Evolutionary conservation across 2,797 vertebrate species (phyloP).

Genomic region (Toxotes lorentzi): DNA sequence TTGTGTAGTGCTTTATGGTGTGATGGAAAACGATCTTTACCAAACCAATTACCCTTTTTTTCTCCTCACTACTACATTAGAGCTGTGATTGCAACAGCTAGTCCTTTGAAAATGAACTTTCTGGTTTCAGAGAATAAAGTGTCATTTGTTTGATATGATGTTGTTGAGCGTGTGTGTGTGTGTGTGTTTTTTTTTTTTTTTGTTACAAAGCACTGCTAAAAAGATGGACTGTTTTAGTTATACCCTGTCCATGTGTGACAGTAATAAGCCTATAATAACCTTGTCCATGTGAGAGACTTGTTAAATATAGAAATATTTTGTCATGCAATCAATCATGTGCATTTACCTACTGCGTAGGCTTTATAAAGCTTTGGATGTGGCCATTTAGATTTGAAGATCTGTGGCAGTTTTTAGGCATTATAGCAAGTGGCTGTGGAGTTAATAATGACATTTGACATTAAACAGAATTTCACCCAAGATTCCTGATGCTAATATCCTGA

Average conservation of each 20-base stretch:
- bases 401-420: conserved; percentile 30
- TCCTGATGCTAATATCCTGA: not conserved
- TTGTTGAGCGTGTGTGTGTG: conserved; percentile 81
- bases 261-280: conserved; percentile 94
- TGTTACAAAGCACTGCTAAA: conserved; percentile 89
- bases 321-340: conserved; percentile 93
- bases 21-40: conserved; percentile 99
- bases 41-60: conserved; percentile 99
- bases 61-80: conserved; percentile 98
- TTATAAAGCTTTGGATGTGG: conserved; percentile 47
- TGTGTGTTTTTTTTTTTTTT: conserved; percentile 65
- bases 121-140: conserved; percentile 98
- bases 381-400: conserved; percentile 44
- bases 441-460: conserved; percentile 21
- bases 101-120: conserved; percentile 99
- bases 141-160: conserved; percentile 98
- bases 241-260: conserved; percentile 87
- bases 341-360: conserved; percentile 62
- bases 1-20: conserved; percentile 99
- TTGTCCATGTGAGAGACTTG: conserved; percentile 88
- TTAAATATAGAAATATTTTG: conserved; percentile 98
- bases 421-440: conserved; percentile 5
- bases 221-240: conserved; percentile 92
- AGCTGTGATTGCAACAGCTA: conserved; percentile 99
- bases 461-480: not conserved